Conservation (phyloP, 2,797 vertebrate species). For the Setipinna tenuifilis region DNA sequence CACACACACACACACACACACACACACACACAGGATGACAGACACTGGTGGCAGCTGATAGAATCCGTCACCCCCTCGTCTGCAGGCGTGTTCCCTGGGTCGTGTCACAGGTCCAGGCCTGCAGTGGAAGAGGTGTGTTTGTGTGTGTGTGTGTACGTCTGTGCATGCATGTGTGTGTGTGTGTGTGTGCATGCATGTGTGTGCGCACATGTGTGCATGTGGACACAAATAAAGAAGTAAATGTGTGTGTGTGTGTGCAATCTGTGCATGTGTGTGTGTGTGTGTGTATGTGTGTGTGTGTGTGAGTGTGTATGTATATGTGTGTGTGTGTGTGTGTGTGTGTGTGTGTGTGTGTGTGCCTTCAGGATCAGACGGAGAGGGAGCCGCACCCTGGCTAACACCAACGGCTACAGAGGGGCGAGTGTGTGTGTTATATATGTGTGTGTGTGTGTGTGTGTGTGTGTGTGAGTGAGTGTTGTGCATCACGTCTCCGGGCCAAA, state of each 20-base stretch:
- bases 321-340: not conserved
- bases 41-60: not conserved
- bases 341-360: not conserved
- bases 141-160: not conserved
- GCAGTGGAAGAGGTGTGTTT: too few relatives aligned
- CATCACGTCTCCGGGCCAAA: not conserved
- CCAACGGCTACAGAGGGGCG: not conserved
- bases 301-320: constrained; percentile 35
- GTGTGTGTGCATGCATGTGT: constrained; percentile 26
- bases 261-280: not conserved
- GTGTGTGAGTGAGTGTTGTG: too few relatives aligned
- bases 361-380: not conserved
- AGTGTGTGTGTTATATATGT: not conserved
- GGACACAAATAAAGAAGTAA: too few relatives aligned
- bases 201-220: not conserved
- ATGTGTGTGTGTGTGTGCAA: too few relatives aligned
- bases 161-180: not conserved
- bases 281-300: constrained; percentile 43
- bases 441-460: too few relatives aligned
- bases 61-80: not conserved
- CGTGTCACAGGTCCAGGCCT: too few relatives aligned
- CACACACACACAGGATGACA: not conserved
- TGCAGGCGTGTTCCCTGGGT: not conserved
- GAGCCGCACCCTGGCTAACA: not conserved
- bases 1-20: not conserved